Evolutionary conservation across 2,888 invertebrate species (phyloP), one percentile per base, ranked within the genome.

Genomic region (Cantharis rufa): DNA sequence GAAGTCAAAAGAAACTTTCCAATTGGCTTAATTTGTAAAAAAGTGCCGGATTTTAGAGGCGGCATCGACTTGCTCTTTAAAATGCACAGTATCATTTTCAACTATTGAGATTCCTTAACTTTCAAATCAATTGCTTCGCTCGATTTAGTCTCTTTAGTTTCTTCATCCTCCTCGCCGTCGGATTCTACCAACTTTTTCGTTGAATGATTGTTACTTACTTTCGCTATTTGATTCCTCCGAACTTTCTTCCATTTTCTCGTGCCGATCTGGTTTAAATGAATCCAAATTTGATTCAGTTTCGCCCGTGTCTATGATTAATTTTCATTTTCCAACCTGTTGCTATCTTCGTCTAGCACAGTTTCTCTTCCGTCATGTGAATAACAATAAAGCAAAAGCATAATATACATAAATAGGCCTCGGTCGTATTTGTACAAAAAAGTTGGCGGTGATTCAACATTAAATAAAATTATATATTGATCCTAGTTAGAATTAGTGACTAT

Each of bases 311-410:
- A 72, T 27, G 72, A 79, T 76, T 10, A 90, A 90, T 91, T 90
- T 75, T 91, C 91, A 28, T 89, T 88, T 83, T 90, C 90, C 78
- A 90, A 87, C 81, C 92, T 92, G 83, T 92, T 93, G 81, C 92
- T 92, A 78, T 92, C 93, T 83, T 92, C 92, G 84, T 92, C 92
- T 15, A 91, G 89, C 69, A 91, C 89, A 21, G 91, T 90, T 79
- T 92, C 91, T 84, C 95, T 94, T 15, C 94, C 94, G 83, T 90
- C 91, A 74, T 92, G 93, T 71, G 97, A 88, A 80, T 93, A n/a
- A n/a, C n/a, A n/a, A n/a, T n/a, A n/a, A n/a, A n/a, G n/a, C n/a
- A n/a, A n/a, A n/a, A n/a, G n/a, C n/a, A n/a, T n/a, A n/a, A n/a
- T n/a, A n/a, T n/a, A n/a, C n/a, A n/a, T n/a, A n/a, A n/a, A n/a